A percentile compares a stretch with the other conserved stretches of the same genome.
Evolutionary conservation across 2,113 vertebrate genomes (phyloP).

Genomic region (Hepsetus odoe): DNA sequence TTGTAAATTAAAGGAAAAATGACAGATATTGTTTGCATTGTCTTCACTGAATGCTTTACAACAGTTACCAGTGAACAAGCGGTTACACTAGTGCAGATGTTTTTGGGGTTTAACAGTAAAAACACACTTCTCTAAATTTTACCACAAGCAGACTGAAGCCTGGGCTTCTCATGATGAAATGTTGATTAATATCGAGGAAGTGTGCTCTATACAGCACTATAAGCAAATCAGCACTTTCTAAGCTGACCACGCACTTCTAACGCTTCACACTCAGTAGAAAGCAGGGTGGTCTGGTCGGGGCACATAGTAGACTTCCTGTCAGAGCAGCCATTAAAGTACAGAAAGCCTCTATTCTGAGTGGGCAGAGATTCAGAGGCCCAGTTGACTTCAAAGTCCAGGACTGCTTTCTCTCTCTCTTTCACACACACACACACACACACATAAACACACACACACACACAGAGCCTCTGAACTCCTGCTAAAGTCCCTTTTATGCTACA

Average conservation of each 20-base stretch:
- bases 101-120: neutral
- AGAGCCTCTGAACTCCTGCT: slow-evolving; percentile 47
- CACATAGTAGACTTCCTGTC: slow-evolving; percentile 42
- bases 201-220: neutral
- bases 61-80: too few relatives aligned
- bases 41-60: too few relatives aligned
- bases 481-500: slow-evolving; percentile 46
- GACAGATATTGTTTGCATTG: too few relatives aligned
- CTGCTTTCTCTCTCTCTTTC: slow-evolving; percentile 16
- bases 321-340: slow-evolving; percentile 40
- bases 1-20: too few relatives aligned
- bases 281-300: slow-evolving; percentile 15
- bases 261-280: slow-evolving; percentile 3
- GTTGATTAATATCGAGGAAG: neutral
- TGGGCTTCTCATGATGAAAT: neutral
- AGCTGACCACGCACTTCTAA: neutral
- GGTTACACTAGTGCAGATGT: too few relatives aligned
- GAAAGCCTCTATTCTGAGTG: slow-evolving; percentile 28
- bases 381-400: slow-evolving; percentile 48
- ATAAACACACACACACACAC: slow-evolving; percentile 12
- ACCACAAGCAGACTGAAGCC: neutral
- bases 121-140: too few relatives aligned
- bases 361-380: neutral
- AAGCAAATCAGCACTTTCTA: neutral
- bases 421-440: slow-evolving; percentile 4